Base-by-base conservation (phyloP, 2,888 invertebrate genomes). In the Cephus runcator region DNA sequence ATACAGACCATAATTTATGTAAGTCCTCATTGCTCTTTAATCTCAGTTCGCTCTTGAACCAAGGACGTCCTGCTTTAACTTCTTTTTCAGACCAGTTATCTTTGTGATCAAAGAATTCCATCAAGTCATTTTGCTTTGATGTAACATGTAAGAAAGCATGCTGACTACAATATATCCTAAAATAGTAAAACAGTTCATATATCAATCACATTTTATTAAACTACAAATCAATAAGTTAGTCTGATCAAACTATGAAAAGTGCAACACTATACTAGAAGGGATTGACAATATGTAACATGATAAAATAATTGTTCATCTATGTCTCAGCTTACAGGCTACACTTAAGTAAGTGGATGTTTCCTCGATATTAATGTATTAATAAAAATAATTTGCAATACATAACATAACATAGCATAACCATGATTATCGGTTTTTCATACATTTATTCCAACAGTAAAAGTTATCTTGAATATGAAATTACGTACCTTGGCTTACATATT, bases 11-110 rank as follows among this genome's bases (percentile, higher is more conserved):
- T 79, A 99, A 92, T 92, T 99, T 98, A 91, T 99, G 99, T 79
- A 99, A 93, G 92, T 99, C 99, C 75, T 95, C 93, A 90, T 98
- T 99, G 74, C 98, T 98, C 92, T 99, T 99, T 75, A 99, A 94
- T 87, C 99, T 93, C 33, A 99, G 92, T 91, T 99, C 99, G 82
- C 98, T 98, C 78, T 93, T 91, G 80, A 93, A 95, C 99, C 99
- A 99, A 6, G 96, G 94, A 85, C 98, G 93, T 4, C 99, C 98
- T 76, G 95, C 94, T 92, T 94, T 95, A 11, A 98, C 94, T 88
- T 94, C 94, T 40, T 92, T 92, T 90, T 94, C 94, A 56, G 94
- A 94, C 97, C 97, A 98, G 91, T 98, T 96, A 84, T 96, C 95
- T 87, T 95, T 93, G 33, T 93, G 93, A 90, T 98, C 98, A 88